Percentiles rank a stretch among this genome's conserved stretches.
Conservation (phyloP, 2,888 invertebrate species). For the Trichogramma evanescens region DNA sequence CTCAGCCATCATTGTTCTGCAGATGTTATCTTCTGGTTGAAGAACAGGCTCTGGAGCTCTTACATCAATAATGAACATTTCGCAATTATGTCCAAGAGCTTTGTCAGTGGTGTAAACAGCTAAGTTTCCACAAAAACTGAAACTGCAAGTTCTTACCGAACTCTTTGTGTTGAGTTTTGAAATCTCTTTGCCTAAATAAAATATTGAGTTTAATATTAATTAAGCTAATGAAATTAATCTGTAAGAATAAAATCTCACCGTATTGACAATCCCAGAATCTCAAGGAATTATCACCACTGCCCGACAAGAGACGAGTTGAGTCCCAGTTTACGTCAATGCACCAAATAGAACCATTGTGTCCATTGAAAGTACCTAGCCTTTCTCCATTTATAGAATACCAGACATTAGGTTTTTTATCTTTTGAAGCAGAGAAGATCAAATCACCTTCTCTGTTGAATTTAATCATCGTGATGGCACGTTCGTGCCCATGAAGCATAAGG, state of each 20-base stretch:
- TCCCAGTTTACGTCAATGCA: slow-evolving; percentile 97
- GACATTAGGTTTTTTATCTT: slow-evolving; percentile 92
- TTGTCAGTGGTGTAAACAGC: slow-evolving; percentile 91
- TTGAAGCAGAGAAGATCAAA: slow-evolving; percentile 89
- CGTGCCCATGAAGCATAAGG: slow-evolving; percentile 96
- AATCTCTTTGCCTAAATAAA: slow-evolving; percentile 58
- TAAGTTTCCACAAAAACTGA: slow-evolving; percentile 87
- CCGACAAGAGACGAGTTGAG: slow-evolving; percentile 80
- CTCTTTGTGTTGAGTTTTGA: slow-evolving; percentile 75
- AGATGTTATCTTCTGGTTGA: slow-evolving; percentile 63
- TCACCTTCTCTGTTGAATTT: slow-evolving; percentile 98
- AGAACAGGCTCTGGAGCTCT: slow-evolving; percentile 67
- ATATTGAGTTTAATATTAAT: no score
- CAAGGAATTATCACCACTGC: slow-evolving; percentile 89
- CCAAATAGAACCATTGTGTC: slow-evolving; percentile 97
- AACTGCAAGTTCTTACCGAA: slow-evolving; percentile 85
- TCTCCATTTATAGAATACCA: slow-evolving; percentile 99
- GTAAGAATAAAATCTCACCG: no score
- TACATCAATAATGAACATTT: slow-evolving; percentile 81
- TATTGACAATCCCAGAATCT: slow-evolving; percentile 87
- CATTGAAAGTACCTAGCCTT: slow-evolving; percentile 90
- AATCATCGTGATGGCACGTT: slow-evolving; percentile 97
- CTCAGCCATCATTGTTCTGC: slow-evolving; percentile 71
- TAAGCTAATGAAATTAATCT: no score
- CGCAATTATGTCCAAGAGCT: slow-evolving; percentile 84